These are phyloP conservation scores for Aphrophora alni DNA, from an alignment of 2,888 invertebrate species.

Conservation along the genomic window DNA sequence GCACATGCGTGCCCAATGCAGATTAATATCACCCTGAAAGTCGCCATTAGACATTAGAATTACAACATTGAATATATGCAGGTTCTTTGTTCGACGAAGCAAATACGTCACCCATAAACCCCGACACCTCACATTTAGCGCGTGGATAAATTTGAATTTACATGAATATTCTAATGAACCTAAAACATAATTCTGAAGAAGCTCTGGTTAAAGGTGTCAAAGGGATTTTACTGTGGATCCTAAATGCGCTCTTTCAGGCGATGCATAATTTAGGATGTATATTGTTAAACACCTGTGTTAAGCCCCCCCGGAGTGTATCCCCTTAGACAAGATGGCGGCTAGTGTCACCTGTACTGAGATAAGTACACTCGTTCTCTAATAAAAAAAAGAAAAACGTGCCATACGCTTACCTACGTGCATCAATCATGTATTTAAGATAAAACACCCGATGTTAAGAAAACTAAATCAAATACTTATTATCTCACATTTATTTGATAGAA, in stretches of 20 bases:
- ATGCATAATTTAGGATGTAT: neutral
- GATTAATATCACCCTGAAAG: too few relatives aligned
- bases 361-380: neutral
- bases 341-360: neutral
- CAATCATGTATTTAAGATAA: too few relatives aligned
- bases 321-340: neutral
- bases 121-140: neutral
- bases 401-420: too few relatives aligned
- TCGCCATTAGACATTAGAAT: too few relatives aligned
- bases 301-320: neutral
- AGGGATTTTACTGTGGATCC: neutral
- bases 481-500: too few relatives aligned
- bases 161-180: conserved; percentile 3
- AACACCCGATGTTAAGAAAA: too few relatives aligned
- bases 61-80: neutral
- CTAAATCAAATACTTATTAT: too few relatives aligned
- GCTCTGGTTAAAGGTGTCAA: neutral
- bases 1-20: too few relatives aligned
- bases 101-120: too few relatives aligned
- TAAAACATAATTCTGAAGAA: neutral
- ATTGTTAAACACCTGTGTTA: conserved; percentile 9
- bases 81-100: neutral
- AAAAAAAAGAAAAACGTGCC: too few relatives aligned
- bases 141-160: neutral
- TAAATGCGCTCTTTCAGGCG: conserved; percentile 6